Evolutionary conservation across 2,113 vertebrate species (phyloP).

Genomic region (Pionites leucogaster): DNA sequence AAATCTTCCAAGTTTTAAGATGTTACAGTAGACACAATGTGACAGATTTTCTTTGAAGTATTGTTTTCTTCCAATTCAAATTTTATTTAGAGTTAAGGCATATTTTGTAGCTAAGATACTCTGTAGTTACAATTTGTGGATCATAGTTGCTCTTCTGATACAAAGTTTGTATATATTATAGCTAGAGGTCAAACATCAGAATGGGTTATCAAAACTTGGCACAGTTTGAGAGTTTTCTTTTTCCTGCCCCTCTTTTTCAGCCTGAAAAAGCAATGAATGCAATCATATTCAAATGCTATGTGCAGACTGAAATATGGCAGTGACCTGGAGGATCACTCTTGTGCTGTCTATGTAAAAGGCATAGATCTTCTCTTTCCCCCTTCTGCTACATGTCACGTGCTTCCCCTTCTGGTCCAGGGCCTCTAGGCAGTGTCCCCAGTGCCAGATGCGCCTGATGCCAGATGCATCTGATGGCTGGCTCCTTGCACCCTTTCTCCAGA

Average conservation of each 20-base stretch:
- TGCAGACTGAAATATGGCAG: neutral
- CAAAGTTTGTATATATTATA: neutral
- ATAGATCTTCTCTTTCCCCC: neutral
- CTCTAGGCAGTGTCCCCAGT: neutral
- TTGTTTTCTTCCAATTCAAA: neutral
- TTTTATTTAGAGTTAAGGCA: neutral
- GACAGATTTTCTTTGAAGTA: neutral
- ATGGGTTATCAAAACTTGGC: neutral
- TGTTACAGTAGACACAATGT: neutral
- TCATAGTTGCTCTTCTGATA: neutral
- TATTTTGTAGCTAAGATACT: neutral
- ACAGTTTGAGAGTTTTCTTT: neutral
- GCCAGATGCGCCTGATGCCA: neutral
- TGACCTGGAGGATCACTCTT: neutral
- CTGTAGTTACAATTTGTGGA: neutral
- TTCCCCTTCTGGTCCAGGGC: neutral
- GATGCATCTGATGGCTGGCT: neutral
- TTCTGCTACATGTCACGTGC: accelerated
- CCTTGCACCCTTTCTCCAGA: accelerated
- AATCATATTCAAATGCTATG: neutral
- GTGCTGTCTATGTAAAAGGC: neutral
- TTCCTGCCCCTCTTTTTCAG: neutral
- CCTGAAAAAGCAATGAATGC: neutral
- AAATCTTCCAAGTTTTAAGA: neutral
- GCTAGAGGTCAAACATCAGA: neutral